These are phyloP conservation scores for Lucilia sericata DNA, from an alignment of 1,140 invertebrate genomes.

Conservation along the genomic window DNA sequence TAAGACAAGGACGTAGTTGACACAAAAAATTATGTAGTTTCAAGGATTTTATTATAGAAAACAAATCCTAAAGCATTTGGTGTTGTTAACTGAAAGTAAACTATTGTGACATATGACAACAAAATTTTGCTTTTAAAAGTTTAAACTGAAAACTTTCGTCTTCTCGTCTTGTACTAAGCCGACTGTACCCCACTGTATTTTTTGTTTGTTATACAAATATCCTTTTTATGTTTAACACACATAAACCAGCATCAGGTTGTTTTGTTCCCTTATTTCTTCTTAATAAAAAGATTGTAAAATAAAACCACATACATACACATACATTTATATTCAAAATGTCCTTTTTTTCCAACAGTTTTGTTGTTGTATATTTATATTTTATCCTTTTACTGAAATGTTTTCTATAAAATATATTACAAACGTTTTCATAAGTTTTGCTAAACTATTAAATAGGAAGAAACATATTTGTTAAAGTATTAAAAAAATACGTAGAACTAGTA, in stretches of 20 bases:
- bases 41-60: no score
- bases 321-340: not conserved
- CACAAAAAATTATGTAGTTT: not conserved
- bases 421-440: not conserved
- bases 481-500: no score
- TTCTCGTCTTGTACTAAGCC: not conserved
- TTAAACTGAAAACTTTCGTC: not conserved
- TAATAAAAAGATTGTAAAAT: not conserved
- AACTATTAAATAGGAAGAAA: not conserved
- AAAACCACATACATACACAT: not conserved
- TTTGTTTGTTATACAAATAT: not conserved
- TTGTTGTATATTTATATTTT: slow-evolving; percentile 1
- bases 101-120: not conserved
- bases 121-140: not conserved
- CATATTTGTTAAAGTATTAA: not conserved
- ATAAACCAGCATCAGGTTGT: not conserved
- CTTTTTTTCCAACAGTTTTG: not conserved
- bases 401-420: not conserved
- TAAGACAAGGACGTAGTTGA: not conserved
- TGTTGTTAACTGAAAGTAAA: not conserved
- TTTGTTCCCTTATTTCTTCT: not conserved
- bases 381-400: not conserved
- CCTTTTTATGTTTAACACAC: not conserved
- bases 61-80: no score
- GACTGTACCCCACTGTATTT: not conserved